Evolutionary conservation across 2,797 vertebrate genomes (phyloP), one percentile per base, ranked within the genome.

Genomic region (Aselliscus stoliczkanus): DNA sequence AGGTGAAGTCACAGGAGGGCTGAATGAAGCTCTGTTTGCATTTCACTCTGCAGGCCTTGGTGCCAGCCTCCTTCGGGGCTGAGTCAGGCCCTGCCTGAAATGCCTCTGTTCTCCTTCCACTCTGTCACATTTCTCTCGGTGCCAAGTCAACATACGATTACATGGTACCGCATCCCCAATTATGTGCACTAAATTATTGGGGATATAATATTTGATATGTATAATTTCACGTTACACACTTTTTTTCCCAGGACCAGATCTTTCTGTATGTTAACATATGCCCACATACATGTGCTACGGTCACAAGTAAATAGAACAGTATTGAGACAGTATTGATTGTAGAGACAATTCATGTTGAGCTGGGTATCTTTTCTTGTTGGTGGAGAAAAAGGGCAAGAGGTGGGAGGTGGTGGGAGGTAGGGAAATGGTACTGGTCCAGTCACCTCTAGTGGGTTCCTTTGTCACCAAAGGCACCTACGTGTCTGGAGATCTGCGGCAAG

Each of bases 251-350:
- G 50, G 44, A 44, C 76, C 56, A 44, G 87, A 34, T 79, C 69
- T 70, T 79, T 83, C 44, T 58, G 7, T 50, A 44, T n/a, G 47
- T 62, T 88, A 62, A 87, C 64, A 47, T 21, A 39, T 15, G 44
- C 10, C 52, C 69, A 86, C 14, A n/a, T 21, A 44, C 37, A 87
- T 31, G 21, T 47, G 11, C 6, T 52, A 54, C 37, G n/a, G 58
- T 85, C 79, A 92, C 27, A n/a, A 25, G 76, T 18, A 88, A 73
- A 93, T 42, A 17, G 21, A 50, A 77, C 42, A 31, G 58, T 21
- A 69, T 9, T 56, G 21, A 77, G 44, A 77, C 42, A 31, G 58
- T 21, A 64, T 7, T 62, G 21, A 81, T 52, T 72, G 54, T 47
- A 23, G 34, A 86, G 52, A 76, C 1, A n/a, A 23, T 47, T n/a